phyloP scores from a whole-genome alignment of 2,113 vertebrate genomes.

The Myotis yumanensis region DNA sequence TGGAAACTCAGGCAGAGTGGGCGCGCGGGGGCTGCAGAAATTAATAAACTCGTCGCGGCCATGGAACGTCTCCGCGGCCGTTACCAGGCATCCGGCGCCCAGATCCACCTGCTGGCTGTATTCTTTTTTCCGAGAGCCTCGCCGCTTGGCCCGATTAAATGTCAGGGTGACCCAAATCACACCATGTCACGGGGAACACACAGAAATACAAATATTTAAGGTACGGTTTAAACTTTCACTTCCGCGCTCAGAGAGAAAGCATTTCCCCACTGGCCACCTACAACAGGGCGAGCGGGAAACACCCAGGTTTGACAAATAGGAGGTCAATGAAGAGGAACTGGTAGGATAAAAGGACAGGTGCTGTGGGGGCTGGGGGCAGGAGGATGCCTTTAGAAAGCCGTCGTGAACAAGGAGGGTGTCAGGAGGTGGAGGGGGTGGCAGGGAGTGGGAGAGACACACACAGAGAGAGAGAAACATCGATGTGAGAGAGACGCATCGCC shows the following conservation, averaged over 20 bases:
- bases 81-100: not conserved
- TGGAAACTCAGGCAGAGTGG: slow-evolving; percentile 30
- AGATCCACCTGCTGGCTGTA: not conserved
- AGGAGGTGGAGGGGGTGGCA: not conserved
- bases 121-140: not conserved
- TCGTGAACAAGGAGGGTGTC: not conserved
- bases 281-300: not conserved
- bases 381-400: not conserved
- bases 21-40: slow-evolving; percentile 27
- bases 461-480: no score
- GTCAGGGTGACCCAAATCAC: slow-evolving; percentile 61
- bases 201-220: slow-evolving; percentile 47
- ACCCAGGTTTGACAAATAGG: not conserved
- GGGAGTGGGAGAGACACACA: no score
- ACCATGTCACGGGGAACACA: not conserved
- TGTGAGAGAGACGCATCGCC: no score
- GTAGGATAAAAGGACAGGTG: not conserved
- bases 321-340: not conserved
- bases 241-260: not conserved
- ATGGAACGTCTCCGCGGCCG: not conserved
- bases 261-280: not conserved
- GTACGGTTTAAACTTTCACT: not conserved
- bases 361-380: no score
- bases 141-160: slow-evolving; percentile 51
- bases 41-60: not conserved